Evolutionary conservation across 2,888 invertebrate genomes (phyloP).

Genomic region (Pammene aurita): DNA sequence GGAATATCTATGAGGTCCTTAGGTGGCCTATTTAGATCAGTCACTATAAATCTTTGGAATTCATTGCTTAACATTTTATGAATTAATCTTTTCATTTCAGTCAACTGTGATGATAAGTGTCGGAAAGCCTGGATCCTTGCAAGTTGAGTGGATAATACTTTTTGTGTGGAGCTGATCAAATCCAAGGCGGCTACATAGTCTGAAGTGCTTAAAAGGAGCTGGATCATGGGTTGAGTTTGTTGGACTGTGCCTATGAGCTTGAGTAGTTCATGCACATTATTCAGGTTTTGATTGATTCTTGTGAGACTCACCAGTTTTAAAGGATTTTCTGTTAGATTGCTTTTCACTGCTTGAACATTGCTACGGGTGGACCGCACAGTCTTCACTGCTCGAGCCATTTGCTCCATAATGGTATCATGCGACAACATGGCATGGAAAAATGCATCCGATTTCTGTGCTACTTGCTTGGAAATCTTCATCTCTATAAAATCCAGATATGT

Average conservation of each 20-base stretch:
- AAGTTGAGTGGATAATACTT: slow-evolving; percentile 94
- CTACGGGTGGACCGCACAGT: slow-evolving; percentile 89
- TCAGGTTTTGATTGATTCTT: slow-evolving; percentile 85
- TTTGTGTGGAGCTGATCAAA: slow-evolving; percentile 97
- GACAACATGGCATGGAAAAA: slow-evolving; percentile 99
- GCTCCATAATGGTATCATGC: slow-evolving; percentile 98
- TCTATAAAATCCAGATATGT: slow-evolving; percentile 98
- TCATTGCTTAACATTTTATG: slow-evolving; percentile 98
- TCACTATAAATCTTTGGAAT: slow-evolving; percentile 94
- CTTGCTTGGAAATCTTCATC: slow-evolving; percentile 95
- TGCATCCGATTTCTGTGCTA: slow-evolving; percentile 97
- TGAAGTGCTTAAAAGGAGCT: slow-evolving; percentile 95
- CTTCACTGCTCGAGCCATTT: slow-evolving; percentile 92
- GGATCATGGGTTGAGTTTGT: slow-evolving; percentile 99
- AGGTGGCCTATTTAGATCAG: slow-evolving; percentile 94
- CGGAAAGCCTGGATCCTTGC: slow-evolving; percentile 97
- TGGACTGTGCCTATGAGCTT: slow-evolving; percentile 97
- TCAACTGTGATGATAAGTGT: slow-evolving; percentile 96
- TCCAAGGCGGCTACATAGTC: slow-evolving; percentile 99
- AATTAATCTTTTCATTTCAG: slow-evolving; percentile 97
- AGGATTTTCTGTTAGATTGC: slow-evolving; percentile 90
- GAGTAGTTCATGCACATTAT: slow-evolving; percentile 87
- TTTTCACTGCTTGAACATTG: slow-evolving; percentile 90
- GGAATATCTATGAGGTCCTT: slow-evolving; percentile 83
- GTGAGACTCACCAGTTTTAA: slow-evolving; percentile 89